phyloP scores from a whole-genome alignment of 1,140 invertebrate species.

The Drosophila arawakana region DNA sequence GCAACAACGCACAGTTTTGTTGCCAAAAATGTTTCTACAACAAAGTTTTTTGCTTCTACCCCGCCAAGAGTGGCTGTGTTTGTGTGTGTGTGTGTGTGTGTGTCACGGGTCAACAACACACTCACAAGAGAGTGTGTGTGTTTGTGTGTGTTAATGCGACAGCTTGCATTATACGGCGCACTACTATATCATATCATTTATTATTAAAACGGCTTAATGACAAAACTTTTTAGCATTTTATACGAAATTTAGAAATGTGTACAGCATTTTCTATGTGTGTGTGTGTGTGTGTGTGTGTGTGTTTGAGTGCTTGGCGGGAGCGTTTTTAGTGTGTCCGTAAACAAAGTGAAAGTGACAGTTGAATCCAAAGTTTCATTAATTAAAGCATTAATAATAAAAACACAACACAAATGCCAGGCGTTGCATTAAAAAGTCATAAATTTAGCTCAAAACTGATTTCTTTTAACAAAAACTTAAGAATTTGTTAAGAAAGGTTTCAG shows the following conservation, averaged over 20 bases:
- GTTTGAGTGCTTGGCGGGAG: too few relatives aligned
- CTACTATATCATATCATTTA: constrained; percentile 71
- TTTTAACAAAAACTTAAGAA: neutral
- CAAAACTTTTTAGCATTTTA: constrained; percentile 77
- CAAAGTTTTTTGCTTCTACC: neutral
- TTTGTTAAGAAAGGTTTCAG: too few relatives aligned
- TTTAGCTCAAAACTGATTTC: neutral
- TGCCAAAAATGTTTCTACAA: constrained; percentile 27
- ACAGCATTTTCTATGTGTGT: constrained; percentile 9
- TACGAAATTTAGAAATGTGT: constrained; percentile 51
- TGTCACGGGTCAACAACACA: constrained; percentile 62
- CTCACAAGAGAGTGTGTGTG: constrained; percentile 9
- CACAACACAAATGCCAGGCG: neutral
- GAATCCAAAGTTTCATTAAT: constrained; percentile 7
- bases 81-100: neutral
- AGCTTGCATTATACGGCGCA: constrained; percentile 27
- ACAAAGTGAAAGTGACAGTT: constrained; percentile 16
- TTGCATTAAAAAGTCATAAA: neutral
- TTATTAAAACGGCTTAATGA: constrained; percentile 81
- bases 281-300: too few relatives aligned
- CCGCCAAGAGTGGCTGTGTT: neutral
- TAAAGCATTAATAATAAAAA: constrained; percentile 16
- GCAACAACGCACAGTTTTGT: constrained; percentile 10
- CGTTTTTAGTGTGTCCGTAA: neutral
- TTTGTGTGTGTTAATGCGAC: constrained; percentile 24